Evolutionary conservation across 2,888 invertebrate genomes (phyloP), one percentile per base, ranked within the genome.

Genomic region (Spialia ferax): DNA sequence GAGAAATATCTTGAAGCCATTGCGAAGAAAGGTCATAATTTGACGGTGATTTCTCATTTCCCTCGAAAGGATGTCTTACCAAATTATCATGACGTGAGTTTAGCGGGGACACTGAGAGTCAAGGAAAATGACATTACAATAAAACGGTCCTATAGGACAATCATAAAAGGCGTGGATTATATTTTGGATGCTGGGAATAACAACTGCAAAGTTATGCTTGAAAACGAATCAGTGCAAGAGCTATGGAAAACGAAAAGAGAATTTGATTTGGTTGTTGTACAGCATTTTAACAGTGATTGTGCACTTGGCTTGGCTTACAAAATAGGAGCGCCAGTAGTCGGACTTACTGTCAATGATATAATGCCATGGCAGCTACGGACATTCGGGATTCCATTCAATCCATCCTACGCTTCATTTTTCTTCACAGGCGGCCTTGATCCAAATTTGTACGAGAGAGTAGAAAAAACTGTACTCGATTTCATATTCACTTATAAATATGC

Each of bases 201-300:
- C 1, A 79, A 83, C 48, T 69, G 95, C 73, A 77, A 84, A 69
- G 69, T 73, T 0, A 75, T 87, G 69, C 73, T 94, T 8, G 81
- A 77, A 13, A 86, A 89, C 71, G 74, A 86, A 18, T 73, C 80
- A 63, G 89, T 94, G 22, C 87, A 86, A 74, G 68, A 80, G 64
- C 77, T 94, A 26, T 77, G 91, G 29, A 80, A 85, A 56, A 76
- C 79, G 0, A 86, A 90, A 64, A 82, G 86, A 3, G 94, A 94
- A 59, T 97, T 95, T 77, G 97, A 97, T 82, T 80, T 97, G 0
- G 91, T 97, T 6, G 79, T 97, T 0, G 87, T 95, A 65, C 97
- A 97, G 82, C 94, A 95, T 67, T 97, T 97, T 79, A 96, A 96
- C 73, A 94, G 95, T 45, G 96, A 97, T 76, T 97, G 97, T 79